Conservation (phyloP, 2,113 vertebrate species). For the Sciurus niger region DNA sequence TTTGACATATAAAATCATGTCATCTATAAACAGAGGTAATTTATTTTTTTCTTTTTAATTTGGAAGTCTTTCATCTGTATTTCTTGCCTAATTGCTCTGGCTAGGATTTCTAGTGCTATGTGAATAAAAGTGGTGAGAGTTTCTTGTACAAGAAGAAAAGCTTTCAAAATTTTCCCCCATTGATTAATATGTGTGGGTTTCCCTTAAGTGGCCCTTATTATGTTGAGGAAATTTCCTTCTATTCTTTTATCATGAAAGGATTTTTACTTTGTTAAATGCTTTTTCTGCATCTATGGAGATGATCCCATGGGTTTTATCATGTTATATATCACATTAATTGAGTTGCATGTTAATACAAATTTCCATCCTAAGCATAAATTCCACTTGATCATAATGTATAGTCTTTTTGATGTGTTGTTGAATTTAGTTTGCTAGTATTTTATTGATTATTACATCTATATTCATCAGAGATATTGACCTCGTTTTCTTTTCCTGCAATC, state of each 20-base stretch:
- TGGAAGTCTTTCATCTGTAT: background rate
- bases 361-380: background rate
- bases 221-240: background rate
- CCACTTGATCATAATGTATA: background rate
- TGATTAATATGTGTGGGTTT: background rate
- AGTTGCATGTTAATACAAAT: background rate
- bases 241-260: background rate
- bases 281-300: background rate
- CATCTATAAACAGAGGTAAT: background rate
- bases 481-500: background rate
- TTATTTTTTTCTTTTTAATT: background rate
- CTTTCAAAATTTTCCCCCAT: background rate
- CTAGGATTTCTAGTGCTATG: background rate
- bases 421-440: background rate
- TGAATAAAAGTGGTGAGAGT: background rate
- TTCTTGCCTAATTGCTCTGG: background rate
- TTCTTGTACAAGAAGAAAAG: background rate
- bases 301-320: background rate
- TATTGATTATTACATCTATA: background rate
- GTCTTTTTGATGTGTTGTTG: background rate
- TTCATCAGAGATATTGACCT: background rate
- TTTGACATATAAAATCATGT: background rate
- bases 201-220: background rate
- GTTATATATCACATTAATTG: background rate
- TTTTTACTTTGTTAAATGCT: background rate